Conservation (phyloP, 2,888 invertebrate genomes). For the Dione vanillae region DNA sequence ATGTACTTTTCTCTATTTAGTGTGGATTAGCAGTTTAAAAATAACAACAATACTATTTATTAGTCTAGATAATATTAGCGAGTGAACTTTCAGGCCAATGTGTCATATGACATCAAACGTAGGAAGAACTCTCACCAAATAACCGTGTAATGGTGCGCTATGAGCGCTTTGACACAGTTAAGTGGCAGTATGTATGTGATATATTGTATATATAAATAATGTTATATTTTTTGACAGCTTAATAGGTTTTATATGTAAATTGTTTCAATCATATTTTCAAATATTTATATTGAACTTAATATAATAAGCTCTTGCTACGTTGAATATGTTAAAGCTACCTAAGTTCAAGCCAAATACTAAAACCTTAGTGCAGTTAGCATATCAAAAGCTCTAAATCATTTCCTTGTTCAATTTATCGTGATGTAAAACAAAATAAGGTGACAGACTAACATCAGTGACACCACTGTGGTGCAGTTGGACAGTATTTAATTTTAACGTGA, state of each 20-base stretch:
- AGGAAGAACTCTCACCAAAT: constrained; percentile 11
- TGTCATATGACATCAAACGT: constrained; percentile 6
- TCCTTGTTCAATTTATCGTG: background rate
- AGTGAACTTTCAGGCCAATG: background rate
- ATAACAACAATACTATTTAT: background rate
- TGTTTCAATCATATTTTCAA: background rate
- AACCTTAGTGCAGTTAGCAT: background rate
- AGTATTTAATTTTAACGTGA: too few species aligned
- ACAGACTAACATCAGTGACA: too few species aligned
- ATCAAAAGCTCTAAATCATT: background rate
- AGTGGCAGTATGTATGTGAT: background rate
- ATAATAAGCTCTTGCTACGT: background rate
- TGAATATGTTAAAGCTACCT: background rate
- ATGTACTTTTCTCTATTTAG: too few species aligned
- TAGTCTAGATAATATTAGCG: background rate
- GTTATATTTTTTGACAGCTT: too few species aligned
- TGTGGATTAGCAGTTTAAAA: too few species aligned
- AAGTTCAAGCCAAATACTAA: background rate
- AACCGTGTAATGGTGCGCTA: constrained; percentile 6
- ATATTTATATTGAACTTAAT: background rate
- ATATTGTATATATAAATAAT: too few species aligned
- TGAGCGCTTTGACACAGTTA: background rate
- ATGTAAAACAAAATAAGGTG: too few species aligned
- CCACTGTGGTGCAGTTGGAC: too few species aligned
- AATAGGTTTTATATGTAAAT: too few species aligned